phyloP scores from a whole-genome alignment of 2,797 vertebrate species.

The Sardinella longiceps region DNA sequence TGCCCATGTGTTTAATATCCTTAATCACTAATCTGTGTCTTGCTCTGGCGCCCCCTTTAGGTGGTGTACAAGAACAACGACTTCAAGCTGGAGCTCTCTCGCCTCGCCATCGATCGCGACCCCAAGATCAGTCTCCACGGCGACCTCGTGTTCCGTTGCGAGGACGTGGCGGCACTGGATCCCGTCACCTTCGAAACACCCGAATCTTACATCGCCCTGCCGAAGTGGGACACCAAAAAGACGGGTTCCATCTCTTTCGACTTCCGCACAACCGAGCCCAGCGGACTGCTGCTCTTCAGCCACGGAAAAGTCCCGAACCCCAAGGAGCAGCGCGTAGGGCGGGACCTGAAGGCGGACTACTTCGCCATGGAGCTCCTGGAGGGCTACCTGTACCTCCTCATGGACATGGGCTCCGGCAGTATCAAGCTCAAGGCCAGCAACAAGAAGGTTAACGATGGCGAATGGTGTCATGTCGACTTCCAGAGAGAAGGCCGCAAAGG shows the following conservation, averaged over 20 bases:
- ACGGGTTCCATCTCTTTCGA: constrained; percentile 92
- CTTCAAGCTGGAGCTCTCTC: constrained; percentile 92
- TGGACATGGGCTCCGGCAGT: constrained; percentile 92
- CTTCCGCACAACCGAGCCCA: constrained; percentile 91
- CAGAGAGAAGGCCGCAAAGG: constrained; percentile 92
- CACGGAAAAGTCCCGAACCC: constrained; percentile 80
- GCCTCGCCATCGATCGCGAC: constrained; percentile 87
- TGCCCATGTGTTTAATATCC: not conserved
- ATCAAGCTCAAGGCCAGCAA: constrained; percentile 89
- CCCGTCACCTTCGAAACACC: constrained; percentile 88
- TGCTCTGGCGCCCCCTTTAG: constrained; percentile 59
- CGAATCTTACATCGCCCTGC: constrained; percentile 84
- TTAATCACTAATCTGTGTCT: not conserved
- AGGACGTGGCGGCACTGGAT: constrained; percentile 88
- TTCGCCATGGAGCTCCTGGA: constrained; percentile 93
- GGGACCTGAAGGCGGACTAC: constrained; percentile 83
- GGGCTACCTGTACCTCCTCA: constrained; percentile 89
- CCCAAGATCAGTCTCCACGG: constrained; percentile 90
- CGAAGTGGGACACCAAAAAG: constrained; percentile 89
- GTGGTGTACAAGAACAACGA: constrained; percentile 97
- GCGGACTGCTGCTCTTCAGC: constrained; percentile 89
- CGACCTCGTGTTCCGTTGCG: constrained; percentile 88
- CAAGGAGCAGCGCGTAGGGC: constrained; percentile 72
- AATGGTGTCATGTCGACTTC: constrained; percentile 96
- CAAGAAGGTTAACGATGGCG: constrained; percentile 93